Conservation (phyloP, 2,888 invertebrate genomes). For the Acanthosepion pharaonis region DNA sequence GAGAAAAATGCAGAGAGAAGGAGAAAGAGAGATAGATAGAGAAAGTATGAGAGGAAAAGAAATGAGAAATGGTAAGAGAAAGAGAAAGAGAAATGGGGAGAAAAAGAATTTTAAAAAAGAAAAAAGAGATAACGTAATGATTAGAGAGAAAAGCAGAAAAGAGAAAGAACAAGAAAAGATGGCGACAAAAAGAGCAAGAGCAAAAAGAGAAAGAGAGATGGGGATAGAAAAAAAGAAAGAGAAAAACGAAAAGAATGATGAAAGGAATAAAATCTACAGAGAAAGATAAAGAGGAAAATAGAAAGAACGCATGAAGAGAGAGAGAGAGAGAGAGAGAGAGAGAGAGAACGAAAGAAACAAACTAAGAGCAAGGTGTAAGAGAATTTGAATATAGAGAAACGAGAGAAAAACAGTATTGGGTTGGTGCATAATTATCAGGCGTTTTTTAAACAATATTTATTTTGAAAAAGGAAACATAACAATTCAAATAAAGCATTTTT, state of each 20-base stretch:
- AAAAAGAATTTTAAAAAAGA: not conserved
- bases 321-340: not conserved
- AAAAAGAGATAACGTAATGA: not conserved
- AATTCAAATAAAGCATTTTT: too few species aligned
- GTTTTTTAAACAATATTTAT: too few species aligned
- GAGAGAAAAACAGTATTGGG: too few species aligned
- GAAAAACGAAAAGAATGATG: rapidly evolving
- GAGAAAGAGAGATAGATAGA: too few species aligned
- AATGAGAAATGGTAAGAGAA: not conserved
- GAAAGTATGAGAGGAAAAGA: too few species aligned
- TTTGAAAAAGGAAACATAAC: too few species aligned
- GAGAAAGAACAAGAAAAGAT: not conserved
- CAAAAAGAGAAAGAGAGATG: not conserved
- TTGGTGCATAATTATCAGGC: too few species aligned
- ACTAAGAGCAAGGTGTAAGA: too few species aligned
- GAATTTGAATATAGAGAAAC: too few species aligned
- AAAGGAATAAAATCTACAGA: not conserved
- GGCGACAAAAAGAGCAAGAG: not conserved
- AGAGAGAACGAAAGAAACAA: not conserved
- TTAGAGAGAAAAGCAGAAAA: not conserved
- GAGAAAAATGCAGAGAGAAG: too few species aligned
- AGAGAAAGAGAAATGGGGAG: not conserved
- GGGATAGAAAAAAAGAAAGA: not conserved
- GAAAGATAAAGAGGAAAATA: not conserved
- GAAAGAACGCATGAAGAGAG: not conserved